Conservation (phyloP, 2,797 vertebrate genomes). For the Channallabes apus region DNA sequence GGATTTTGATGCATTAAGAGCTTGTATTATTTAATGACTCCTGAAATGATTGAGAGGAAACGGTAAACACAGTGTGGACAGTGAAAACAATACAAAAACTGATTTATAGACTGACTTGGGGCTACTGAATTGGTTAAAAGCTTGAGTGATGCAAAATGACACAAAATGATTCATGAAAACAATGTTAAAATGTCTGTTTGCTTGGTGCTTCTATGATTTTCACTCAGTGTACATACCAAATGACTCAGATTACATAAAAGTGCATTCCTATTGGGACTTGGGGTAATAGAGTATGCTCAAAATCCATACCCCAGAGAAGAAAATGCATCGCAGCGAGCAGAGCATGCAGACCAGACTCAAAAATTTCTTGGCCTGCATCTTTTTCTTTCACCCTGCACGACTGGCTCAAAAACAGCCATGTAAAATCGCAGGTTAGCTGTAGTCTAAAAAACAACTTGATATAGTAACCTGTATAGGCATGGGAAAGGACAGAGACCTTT, state of each 20-base stretch:
- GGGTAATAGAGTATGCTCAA: slow-evolving; percentile 62
- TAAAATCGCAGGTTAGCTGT: slow-evolving; percentile 26
- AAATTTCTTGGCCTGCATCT: slow-evolving; percentile 62
- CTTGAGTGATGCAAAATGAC: not conserved
- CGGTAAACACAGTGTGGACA: not conserved
- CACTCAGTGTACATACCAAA: slow-evolving; percentile 29
- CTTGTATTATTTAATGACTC: not conserved
- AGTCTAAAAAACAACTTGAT: not conserved
- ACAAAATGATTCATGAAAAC: not conserved
- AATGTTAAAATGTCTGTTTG: slow-evolving; percentile 40
- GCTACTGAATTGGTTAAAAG: not conserved
- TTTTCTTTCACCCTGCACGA: slow-evolving; percentile 60
- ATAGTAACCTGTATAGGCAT: slow-evolving; percentile 18
- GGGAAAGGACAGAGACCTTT: not conserved
- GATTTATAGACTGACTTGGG: not conserved
- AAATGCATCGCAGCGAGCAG: slow-evolving; percentile 74
- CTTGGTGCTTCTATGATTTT: slow-evolving; percentile 49
- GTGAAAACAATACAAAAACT: not conserved
- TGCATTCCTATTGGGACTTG: slow-evolving; percentile 64
- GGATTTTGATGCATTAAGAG: not conserved
- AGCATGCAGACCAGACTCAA: slow-evolving; percentile 61
- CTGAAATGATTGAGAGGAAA: not conserved
- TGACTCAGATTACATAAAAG: slow-evolving; percentile 67
- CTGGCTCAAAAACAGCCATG: slow-evolving; percentile 31
- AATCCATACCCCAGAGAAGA: slow-evolving; percentile 66